Conservation (phyloP, 2,888 invertebrate genomes). For the Rugalucina vietnamica region DNA sequence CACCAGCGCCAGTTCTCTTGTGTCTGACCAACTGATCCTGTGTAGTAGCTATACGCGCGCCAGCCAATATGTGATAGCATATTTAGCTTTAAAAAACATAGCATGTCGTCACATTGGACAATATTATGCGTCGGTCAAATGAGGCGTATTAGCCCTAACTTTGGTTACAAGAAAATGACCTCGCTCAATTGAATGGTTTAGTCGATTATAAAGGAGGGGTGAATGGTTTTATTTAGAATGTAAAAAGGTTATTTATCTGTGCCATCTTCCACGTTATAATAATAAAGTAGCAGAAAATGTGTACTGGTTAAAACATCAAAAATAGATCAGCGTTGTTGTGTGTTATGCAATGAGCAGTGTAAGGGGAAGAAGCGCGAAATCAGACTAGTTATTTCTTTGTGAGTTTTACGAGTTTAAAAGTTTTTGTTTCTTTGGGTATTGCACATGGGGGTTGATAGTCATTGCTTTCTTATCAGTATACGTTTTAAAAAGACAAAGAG, state of each 20-base stretch:
- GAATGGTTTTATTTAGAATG: constrained; percentile 18
- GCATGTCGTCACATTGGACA: constrained; percentile 62
- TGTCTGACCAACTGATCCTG: constrained; percentile 61
- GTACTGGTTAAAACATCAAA: not conserved
- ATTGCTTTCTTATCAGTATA: too few relatives aligned
- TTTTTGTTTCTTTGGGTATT: too few relatives aligned
- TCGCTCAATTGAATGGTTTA: constrained; percentile 29
- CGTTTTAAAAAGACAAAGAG: too few relatives aligned
- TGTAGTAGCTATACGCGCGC: constrained; percentile 62
- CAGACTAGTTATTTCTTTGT: not conserved
- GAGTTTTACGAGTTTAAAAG: too few relatives aligned
- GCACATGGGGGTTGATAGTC: too few relatives aligned
- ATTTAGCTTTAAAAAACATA: constrained; percentile 64
- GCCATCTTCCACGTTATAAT: constrained; percentile 14
- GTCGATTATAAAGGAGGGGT: constrained; percentile 28
- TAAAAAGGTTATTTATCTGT: constrained; percentile 11
- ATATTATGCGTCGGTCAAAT: constrained; percentile 61
- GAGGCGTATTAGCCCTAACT: constrained; percentile 47
- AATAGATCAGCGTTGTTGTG: not conserved
- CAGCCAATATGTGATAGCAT: constrained; percentile 65
- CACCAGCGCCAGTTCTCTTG: constrained; percentile 55
- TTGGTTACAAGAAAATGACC: constrained; percentile 55
- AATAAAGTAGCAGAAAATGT: constrained; percentile 6
- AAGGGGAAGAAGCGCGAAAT: not conserved
- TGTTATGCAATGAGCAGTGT: not conserved